Percentiles rank a stretch among this genome's conserved stretches.
These are phyloP conservation scores for Rotaria socialis DNA, from an alignment of 2,888 invertebrate species.

Conservation along the genomic window DNA sequence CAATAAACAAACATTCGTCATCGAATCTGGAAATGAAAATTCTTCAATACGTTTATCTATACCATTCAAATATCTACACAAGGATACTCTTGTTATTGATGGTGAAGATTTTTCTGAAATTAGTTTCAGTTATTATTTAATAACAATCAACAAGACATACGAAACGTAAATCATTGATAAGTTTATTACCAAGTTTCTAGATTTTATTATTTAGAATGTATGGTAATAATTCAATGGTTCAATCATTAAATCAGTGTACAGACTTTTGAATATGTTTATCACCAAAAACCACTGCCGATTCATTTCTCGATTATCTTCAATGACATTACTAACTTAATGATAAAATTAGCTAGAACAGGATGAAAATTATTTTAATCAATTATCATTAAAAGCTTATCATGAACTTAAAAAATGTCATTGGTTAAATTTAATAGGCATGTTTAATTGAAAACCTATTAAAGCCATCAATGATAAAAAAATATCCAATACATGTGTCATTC, in stretches of 20 bases:
- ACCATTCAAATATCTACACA: neutral
- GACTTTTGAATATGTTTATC: neutral
- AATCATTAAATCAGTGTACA: neutral
- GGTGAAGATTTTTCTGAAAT: neutral
- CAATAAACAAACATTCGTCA: neutral
- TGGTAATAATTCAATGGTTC: neutral
- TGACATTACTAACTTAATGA: neutral
- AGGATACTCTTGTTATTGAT: neutral
- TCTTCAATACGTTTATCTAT: neutral
- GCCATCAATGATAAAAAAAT: neutral
- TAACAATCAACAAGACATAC: neutral
- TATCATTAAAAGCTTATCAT: neutral
- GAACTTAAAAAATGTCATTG: conserved; percentile 24
- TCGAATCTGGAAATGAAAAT: neutral
- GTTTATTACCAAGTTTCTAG: too few species aligned
- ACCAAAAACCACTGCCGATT: neutral
- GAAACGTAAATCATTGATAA: too few species aligned
- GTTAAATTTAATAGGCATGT: neutral
- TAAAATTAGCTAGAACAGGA: neutral
- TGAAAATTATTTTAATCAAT: neutral
- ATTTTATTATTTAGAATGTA: neutral
- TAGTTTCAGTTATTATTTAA: neutral
- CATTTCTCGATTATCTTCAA: neutral
- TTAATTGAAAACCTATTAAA: neutral
- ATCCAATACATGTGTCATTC: neutral